Base-by-base conservation (phyloP, 2,797 vertebrate genomes). In the Gallirallus australis region DNA sequence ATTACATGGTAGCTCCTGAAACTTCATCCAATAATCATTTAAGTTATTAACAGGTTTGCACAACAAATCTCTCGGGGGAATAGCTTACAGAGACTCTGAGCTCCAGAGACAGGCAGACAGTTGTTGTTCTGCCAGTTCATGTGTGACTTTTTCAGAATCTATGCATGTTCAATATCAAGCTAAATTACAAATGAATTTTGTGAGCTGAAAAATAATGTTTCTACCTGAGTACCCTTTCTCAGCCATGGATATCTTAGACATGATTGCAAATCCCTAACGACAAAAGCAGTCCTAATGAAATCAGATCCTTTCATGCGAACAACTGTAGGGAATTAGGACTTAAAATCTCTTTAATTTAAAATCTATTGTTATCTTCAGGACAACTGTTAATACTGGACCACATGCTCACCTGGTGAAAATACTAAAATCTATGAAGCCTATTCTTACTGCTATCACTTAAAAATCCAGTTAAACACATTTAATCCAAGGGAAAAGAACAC, bases 271-370 rank as follows among this genome's bases (percentile, higher is more conserved):
- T 66, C 59, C 33, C 9, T 54, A 17, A 28, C 0, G 0, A 88
- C 52, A 83, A 83, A 90, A 80, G 39, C 52, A 77, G 66, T 15
- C 54, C 19, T 89, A 86, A 92, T 79, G 35, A 90, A 94, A 89
- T 79, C 63, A 77, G 37, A 40, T 65, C 30, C 11, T 92, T 89
- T 85, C 81, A 40, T 19, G 86, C 7, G 31, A 82, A 82, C 63
- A 59, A n/a, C 47, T 52, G 1, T 10, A 52, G 54, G 54, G 48
- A 87, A 80, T 89, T 47, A 65, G 25, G 8, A 69, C 23, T 83
- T 79, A 39, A 69, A 89, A 86, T 30, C 33, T 68, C 61, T 86
- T 81, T 71, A 64, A 81, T 78, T 90, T 86, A 86, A 94, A 84
- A 77, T 77, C 48, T 54, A 30, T 63, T 92, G 66, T 66, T 93